Evolutionary conservation across 2,113 vertebrate genomes (phyloP).

Genomic region (Calonectris borealis): DNA sequence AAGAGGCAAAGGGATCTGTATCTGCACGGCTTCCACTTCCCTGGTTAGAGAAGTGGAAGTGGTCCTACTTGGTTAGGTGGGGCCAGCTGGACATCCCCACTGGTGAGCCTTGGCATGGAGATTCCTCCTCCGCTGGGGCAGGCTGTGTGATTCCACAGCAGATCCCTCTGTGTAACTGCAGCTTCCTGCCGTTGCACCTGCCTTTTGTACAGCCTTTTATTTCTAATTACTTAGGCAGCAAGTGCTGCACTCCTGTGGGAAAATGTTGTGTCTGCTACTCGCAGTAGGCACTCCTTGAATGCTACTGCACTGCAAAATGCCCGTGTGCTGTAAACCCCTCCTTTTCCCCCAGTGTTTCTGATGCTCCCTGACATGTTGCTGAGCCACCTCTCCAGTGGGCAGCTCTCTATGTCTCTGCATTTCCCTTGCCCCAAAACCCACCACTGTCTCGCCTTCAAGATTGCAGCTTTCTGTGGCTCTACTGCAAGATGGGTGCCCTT

Average conservation of each 20-base stretch:
- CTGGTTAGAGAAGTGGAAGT: background rate
- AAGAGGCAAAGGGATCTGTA: background rate
- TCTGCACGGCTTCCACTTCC: background rate
- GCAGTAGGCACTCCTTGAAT: too few species aligned
- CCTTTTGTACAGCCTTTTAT: background rate
- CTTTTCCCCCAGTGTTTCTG: background rate
- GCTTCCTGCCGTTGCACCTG: background rate
- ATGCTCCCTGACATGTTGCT: background rate
- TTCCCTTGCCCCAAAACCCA: background rate
- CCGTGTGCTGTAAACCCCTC: accelerated
- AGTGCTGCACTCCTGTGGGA: background rate
- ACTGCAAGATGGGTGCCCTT: background rate
- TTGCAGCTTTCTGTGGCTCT: background rate
- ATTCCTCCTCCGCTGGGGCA: background rate
- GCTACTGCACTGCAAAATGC: background rate
- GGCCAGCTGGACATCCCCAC: too few species aligned
- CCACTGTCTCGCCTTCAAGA: background rate
- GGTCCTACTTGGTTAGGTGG: background rate
- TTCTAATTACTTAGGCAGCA: background rate
- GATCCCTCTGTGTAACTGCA: background rate
- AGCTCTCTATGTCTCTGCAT: background rate
- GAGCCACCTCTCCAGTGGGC: background rate
- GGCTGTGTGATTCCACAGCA: background rate
- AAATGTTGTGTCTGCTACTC: background rate
- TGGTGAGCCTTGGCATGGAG: background rate